phyloP scores from a whole-genome alignment of 2,888 invertebrate species.

The Polia nebulosa region DNA sequence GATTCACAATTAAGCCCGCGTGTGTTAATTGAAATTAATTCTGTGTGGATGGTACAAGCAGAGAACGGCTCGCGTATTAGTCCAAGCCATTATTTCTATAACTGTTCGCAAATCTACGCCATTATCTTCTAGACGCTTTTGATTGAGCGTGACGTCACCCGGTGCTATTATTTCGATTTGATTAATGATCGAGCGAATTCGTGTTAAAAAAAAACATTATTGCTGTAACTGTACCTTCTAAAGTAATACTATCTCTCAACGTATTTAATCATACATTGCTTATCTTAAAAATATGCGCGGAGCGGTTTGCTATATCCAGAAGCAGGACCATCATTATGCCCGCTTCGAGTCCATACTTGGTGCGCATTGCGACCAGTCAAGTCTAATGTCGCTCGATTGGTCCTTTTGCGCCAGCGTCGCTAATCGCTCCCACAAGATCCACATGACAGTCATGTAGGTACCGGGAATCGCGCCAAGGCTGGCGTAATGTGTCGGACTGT shows the following conservation, averaged over 20 bases:
- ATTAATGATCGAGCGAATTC: constrained; percentile 28
- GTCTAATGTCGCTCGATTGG: constrained; percentile 46
- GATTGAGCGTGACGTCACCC: constrained; percentile 61
- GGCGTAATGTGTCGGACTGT: constrained; percentile 77
- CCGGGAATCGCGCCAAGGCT: constrained; percentile 86
- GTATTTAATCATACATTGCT: constrained; percentile 8
- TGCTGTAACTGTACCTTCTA: constrained; percentile 1
- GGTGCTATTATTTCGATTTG: constrained; percentile 42
- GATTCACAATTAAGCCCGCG: constrained; percentile 90
- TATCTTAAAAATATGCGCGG: not conserved
- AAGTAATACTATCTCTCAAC: not conserved
- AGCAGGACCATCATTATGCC: not conserved
- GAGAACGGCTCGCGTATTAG: constrained; percentile 55
- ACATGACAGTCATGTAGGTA: constrained; percentile 67
- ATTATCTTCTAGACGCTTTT: constrained; percentile 53
- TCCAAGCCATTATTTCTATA: constrained; percentile 52
- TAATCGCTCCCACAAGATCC: constrained; percentile 57
- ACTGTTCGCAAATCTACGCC: constrained; percentile 50
- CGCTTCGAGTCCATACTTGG: constrained; percentile 39
- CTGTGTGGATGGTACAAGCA: constrained; percentile 83
- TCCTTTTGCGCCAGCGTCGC: constrained; percentile 55
- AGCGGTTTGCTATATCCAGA: constrained; percentile 5
- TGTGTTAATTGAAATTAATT: constrained; percentile 91
- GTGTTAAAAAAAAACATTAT: constrained; percentile 14
- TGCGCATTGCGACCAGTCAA: constrained; percentile 30